Conservation (phyloP, 1,140 invertebrate species). For the Diuraphis noxia region DNA sequence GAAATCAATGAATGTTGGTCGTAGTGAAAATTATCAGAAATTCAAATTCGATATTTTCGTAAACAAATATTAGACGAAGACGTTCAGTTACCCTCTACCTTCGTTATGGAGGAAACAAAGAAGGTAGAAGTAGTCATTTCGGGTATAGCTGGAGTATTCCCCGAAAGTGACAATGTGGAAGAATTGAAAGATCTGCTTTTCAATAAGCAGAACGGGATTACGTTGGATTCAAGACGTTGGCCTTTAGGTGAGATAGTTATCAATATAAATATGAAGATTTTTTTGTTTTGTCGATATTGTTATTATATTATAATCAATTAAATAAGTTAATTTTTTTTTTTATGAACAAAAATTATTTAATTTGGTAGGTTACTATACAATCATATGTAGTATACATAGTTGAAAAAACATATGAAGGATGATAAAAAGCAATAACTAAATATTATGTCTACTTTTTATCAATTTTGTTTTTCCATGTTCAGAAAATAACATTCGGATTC, state of each 20-base stretch:
- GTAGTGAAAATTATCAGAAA: background rate
- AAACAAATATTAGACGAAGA: background rate
- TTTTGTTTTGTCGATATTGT: background rate
- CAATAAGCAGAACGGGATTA: constrained; percentile 66
- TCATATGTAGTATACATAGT: background rate
- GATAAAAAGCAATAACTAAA: too few species aligned
- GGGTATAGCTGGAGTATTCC: constrained; percentile 68
- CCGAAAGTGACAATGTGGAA: constrained; percentile 66
- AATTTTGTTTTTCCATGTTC: background rate
- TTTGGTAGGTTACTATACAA: background rate
- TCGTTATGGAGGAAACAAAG: constrained; percentile 8
- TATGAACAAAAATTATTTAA: background rate
- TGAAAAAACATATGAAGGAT: too few species aligned
- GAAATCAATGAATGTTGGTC: background rate
- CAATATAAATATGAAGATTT: background rate
- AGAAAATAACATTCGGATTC: background rate
- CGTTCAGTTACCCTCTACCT: background rate
- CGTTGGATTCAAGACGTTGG: constrained; percentile 59
- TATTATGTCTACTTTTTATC: background rate
- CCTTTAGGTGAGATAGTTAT: constrained; percentile 34
- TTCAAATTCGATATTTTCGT: background rate
- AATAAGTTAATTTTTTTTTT: background rate
- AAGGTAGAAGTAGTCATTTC: constrained; percentile 64
- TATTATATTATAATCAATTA: background rate
- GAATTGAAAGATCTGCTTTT: constrained; percentile 67